These are phyloP conservation scores for Cordilura impudica DNA, from an alignment of 2,888 invertebrate genomes.

Conservation along the genomic window DNA sequence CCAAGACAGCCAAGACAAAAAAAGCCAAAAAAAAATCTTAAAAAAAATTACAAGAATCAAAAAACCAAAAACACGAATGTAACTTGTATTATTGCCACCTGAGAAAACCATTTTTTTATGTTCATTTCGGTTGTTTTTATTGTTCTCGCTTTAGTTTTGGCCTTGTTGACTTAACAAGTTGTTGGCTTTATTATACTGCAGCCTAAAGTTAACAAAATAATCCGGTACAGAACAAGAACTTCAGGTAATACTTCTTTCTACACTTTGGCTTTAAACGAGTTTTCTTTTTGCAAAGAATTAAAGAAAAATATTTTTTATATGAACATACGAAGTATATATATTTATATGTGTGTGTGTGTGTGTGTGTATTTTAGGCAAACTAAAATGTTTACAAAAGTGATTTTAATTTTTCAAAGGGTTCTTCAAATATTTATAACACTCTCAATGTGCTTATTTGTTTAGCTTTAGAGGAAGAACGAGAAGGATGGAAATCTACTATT, in stretches of 20 bases:
- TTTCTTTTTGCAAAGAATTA: background rate
- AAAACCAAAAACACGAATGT: background rate
- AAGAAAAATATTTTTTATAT: no score
- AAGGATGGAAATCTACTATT: no score
- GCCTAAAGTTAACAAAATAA: constrained; percentile 27
- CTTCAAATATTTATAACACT: constrained; percentile 4
- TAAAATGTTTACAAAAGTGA: constrained; percentile 25
- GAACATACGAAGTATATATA: no score
- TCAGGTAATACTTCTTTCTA: background rate
- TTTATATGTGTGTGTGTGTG: no score
- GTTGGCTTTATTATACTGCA: constrained; percentile 47
- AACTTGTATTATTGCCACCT: constrained; percentile 25
- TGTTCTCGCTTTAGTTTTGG: constrained; percentile 8
- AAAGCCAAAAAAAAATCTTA: constrained; percentile 14
- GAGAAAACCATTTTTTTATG: constrained; percentile 5
- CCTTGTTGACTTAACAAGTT: constrained; percentile 50
- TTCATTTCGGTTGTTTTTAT: background rate
- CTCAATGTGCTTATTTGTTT: background rate
- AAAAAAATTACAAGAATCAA: background rate
- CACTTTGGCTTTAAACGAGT: background rate
- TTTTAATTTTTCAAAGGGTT: constrained; percentile 19
- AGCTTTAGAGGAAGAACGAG: no score
- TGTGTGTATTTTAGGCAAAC: background rate
- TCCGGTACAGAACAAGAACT: background rate
- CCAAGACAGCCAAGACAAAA: background rate